Percentiles rank a stretch among this genome's conserved stretches.
phyloP scores from a whole-genome alignment of 2,888 invertebrate species.

The Atrina japonica region DNA sequence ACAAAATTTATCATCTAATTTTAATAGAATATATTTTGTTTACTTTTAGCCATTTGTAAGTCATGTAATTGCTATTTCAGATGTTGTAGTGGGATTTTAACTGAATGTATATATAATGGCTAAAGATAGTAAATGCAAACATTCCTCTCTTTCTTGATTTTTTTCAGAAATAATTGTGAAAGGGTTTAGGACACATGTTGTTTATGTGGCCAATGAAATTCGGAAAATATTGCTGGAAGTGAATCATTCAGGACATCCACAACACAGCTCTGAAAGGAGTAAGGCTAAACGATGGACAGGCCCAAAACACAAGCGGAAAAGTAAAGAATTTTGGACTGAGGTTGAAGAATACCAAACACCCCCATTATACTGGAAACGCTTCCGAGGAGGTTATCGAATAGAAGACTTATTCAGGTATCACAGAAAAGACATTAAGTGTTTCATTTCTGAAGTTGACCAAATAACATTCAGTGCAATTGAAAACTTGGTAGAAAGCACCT shows the following conservation, averaged over 20 bases:
- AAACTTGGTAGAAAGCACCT: constrained; percentile 53
- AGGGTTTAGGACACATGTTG: too few species aligned
- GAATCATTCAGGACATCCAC: too few species aligned
- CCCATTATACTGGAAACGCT: constrained; percentile 52
- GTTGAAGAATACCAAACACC: constrained; percentile 11
- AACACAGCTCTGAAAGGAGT: too few species aligned
- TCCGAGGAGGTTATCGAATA: constrained; percentile 12
- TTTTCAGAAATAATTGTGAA: neutral
- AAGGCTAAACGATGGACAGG: constrained; percentile 4
- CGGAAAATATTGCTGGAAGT: neutral
- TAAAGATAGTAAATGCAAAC: too few species aligned
- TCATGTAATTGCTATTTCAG: too few species aligned
- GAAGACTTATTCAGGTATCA: neutral
- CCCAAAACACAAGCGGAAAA: constrained; percentile 8
- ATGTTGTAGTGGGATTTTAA: too few species aligned
- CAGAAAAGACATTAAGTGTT: neutral
- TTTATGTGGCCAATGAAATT: constrained; percentile 13
- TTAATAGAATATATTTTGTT: too few species aligned
- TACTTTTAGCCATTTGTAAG: too few species aligned
- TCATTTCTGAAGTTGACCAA: constrained; percentile 26
- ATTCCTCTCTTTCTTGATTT: neutral
- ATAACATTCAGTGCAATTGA: constrained; percentile 48
- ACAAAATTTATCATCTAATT: too few species aligned
- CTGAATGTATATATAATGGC: neutral
- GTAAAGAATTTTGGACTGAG: constrained; percentile 25